These are phyloP conservation scores for Hypomecis punctinalis DNA, from an alignment of 2,888 invertebrate genomes.

Conservation along the genomic window DNA sequence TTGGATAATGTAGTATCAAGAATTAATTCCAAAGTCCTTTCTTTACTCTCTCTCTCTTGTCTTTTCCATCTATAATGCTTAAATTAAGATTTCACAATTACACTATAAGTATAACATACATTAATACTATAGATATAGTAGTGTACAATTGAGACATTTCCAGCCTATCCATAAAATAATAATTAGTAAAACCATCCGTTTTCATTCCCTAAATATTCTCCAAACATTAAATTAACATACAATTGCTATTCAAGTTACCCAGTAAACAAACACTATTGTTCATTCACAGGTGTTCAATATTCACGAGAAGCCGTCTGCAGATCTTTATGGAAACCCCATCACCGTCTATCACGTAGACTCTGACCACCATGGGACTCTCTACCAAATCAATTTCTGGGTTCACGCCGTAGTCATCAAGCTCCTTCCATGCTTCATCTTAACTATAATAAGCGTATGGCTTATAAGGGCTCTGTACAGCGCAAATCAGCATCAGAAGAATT, in stretches of 20 bases:
- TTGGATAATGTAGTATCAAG: too few species aligned
- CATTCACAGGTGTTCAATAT: conserved; percentile 75
- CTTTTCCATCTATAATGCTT: too few species aligned
- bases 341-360: conserved; percentile 81
- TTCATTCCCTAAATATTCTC: neutral
- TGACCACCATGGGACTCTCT: conserved; percentile 85
- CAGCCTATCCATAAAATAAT: too few species aligned
- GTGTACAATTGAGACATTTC: too few species aligned
- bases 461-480: conserved; percentile 90
- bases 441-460: conserved; percentile 89
- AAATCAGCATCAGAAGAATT: conserved; percentile 89
- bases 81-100: too few species aligned
- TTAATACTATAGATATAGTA: too few species aligned
- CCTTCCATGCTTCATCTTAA: conserved; percentile 91
- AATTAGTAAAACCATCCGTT: too few species aligned
- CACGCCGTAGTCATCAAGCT: conserved; percentile 92
- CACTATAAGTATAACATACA: too few species aligned
- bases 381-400: conserved; percentile 91
- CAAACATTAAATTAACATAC: conserved; percentile 44
- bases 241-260: conserved; percentile 52
- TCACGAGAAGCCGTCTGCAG: conserved; percentile 77
- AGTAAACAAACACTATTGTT: conserved; percentile 29
- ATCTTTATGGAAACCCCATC: conserved; percentile 68
- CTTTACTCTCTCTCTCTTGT: too few species aligned
- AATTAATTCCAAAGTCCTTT: too few species aligned